A percentile compares a stretch with the other conserved stretches of the same genome.
Conservation (phyloP, 2,888 invertebrate species). For the Ashinkailepas kermadecensis region DNA sequence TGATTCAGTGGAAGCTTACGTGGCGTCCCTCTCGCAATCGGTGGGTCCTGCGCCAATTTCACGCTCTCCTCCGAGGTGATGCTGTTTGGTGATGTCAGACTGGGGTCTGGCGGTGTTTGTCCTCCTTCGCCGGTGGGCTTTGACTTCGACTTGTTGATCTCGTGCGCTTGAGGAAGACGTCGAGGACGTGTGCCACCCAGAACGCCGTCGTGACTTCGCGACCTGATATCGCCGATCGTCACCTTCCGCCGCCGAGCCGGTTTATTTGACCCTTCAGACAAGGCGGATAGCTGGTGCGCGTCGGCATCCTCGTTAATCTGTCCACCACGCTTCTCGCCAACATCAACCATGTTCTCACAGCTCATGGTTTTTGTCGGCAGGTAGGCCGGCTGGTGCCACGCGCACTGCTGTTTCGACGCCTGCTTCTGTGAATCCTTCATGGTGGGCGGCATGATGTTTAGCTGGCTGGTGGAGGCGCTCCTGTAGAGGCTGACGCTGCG, state of each 20-base stretch:
- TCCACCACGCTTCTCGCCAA: constrained; percentile 42
- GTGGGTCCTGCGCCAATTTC: background rate
- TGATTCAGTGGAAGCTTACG: background rate
- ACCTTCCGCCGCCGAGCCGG: constrained; percentile 22
- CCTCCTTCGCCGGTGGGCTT: background rate
- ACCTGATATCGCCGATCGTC: constrained; percentile 15
- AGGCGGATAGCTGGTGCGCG: constrained; percentile 63
- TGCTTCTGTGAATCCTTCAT: constrained; percentile 3
- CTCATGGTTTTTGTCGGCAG: constrained; percentile 57
- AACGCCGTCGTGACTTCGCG: constrained; percentile 19
- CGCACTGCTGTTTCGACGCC: background rate
- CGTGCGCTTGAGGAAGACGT: background rate
- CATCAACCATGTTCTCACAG: constrained; percentile 61
- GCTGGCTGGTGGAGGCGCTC: constrained; percentile 1
- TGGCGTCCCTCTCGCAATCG: background rate
- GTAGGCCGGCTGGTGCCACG: constrained; percentile 36
- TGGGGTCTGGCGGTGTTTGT: background rate
- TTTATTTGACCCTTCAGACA: constrained; percentile 59
- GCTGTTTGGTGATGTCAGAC: background rate
- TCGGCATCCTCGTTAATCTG: constrained; percentile 68
- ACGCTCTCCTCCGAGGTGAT: background rate
- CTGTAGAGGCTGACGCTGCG: constrained; percentile 21
- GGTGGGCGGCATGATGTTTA: constrained; percentile 8
- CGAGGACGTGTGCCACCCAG: background rate
- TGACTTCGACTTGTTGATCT: background rate